Evolutionary conservation across 2,888 invertebrate species (phyloP).

Genomic region (Hecatera dysodea): DNA sequence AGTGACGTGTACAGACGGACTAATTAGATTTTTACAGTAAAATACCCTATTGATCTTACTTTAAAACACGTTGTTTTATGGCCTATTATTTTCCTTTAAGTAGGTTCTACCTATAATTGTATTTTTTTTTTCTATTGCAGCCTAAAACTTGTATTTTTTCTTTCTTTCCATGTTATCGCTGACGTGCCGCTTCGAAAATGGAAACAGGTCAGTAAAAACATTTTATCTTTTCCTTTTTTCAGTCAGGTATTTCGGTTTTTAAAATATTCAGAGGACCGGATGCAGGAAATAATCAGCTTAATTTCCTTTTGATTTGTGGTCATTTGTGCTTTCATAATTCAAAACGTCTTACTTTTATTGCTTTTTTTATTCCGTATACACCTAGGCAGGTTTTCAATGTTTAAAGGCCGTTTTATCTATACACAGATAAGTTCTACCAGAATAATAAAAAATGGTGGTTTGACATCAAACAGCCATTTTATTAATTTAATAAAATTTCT

Average conservation of each 20-base stretch:
- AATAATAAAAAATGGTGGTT: too few relatives aligned
- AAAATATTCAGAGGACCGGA: too few relatives aligned
- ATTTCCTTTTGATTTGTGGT: not conserved
- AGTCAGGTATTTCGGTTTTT: not conserved
- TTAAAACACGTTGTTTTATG: not conserved
- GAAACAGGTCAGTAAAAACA: conserved; percentile 73
- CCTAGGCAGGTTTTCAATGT: too few relatives aligned
- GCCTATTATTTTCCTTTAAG: not conserved
- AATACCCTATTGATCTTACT: too few relatives aligned
- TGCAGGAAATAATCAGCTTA: not conserved
- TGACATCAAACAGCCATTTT: too few relatives aligned
- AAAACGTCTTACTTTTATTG: too few relatives aligned
- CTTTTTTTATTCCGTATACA: not conserved
- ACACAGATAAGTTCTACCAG: too few relatives aligned
- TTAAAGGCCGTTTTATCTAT: too few relatives aligned
- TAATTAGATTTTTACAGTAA: too few relatives aligned
- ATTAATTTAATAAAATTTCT: too few relatives aligned
- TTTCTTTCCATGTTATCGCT: conserved; percentile 63
- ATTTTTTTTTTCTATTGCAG: conserved; percentile 7
- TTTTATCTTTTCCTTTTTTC: conserved; percentile 18
- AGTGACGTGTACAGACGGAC: too few relatives aligned
- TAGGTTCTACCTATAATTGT: not conserved
- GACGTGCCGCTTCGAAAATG: conserved; percentile 55
- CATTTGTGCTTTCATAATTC: not conserved
- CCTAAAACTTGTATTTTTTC: conserved; percentile 53